These are phyloP conservation scores for Sapayoa aenigma DNA, from an alignment of 2,113 vertebrate species.

Conservation along the genomic window DNA sequence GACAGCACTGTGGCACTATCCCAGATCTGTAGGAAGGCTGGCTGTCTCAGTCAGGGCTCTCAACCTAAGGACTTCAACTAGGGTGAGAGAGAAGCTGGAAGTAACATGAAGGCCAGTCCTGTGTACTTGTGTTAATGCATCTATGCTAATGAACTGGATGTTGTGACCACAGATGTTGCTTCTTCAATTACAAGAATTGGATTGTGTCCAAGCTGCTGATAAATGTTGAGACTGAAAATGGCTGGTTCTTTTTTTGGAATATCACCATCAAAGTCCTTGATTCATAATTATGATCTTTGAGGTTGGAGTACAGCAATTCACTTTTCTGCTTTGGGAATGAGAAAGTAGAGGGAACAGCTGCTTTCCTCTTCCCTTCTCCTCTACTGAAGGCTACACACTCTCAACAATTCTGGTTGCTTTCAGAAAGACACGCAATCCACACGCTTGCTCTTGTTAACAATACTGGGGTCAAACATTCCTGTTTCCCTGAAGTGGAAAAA, in stretches of 20 bases:
- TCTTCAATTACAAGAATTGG: conserved; percentile 6
- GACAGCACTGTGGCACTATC: neutral
- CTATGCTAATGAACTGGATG: neutral
- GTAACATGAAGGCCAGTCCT: neutral
- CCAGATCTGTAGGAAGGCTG: neutral
- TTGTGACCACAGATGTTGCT: neutral
- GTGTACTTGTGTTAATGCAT: neutral
- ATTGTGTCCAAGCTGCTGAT: conserved; percentile 13
- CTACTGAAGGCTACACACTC: neutral
- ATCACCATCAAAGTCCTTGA: conserved; percentile 32
- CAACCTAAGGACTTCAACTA: neutral
- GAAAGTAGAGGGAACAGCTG: conserved; percentile 24
- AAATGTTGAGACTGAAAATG: conserved; percentile 30
- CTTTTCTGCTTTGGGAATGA: conserved; percentile 7
- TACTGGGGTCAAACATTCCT: neutral
- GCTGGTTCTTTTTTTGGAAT: conserved; percentile 47
- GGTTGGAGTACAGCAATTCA: conserved; percentile 23
- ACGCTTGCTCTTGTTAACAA: neutral
- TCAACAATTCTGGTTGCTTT: neutral
- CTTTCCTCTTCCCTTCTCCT: neutral
- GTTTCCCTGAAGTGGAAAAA: neutral
- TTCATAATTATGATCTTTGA: conserved; percentile 9
- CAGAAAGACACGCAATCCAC: neutral
- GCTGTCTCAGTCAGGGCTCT: neutral
- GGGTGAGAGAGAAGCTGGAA: neutral